Conservation (phyloP, 1,140 invertebrate species). For the Thrips palmi region DNA sequence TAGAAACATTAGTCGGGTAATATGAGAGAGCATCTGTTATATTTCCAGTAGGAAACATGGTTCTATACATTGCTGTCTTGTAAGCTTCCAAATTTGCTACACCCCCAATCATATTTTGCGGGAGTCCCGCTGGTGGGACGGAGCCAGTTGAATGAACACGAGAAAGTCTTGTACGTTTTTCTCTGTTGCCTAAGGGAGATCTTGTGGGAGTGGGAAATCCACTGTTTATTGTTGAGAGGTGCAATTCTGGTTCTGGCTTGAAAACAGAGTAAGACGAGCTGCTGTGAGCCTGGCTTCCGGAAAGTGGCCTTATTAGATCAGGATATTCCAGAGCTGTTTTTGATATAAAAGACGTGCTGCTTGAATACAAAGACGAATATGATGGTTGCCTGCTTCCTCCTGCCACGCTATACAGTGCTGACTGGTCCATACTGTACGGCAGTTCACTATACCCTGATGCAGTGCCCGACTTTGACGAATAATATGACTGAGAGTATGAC, state of each 20-base stretch:
- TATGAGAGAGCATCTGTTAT: conserved; percentile 57
- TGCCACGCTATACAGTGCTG: conserved; percentile 54
- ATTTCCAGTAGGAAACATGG: conserved; percentile 48
- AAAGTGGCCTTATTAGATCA: conserved; percentile 45
- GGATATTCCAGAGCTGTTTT: conserved; percentile 30
- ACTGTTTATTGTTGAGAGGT: no score
- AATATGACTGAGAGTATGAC: not conserved
- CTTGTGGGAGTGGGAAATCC: no score
- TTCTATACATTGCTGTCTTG: conserved; percentile 39
- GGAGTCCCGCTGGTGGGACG: conserved; percentile 22
- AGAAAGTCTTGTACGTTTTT: no score
- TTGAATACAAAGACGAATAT: conserved; percentile 49
- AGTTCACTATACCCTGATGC: not conserved
- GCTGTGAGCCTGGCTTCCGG: conserved; percentile 29
- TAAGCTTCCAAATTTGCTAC: conserved; percentile 42
- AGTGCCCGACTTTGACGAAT: not conserved
- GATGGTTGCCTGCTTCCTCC: conserved; percentile 45
- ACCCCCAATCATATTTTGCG: no score
- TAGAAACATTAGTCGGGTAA: conserved; percentile 45
- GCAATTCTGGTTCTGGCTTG: no score
- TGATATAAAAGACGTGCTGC: conserved; percentile 35
- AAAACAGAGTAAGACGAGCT: conserved; percentile 22
- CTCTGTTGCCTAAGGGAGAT: no score
- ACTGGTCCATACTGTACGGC: conserved; percentile 27
- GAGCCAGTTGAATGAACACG: conserved; percentile 22